These are phyloP conservation scores for Scartelaos histophorus DNA, from an alignment of 2,113 vertebrate genomes.

Conservation along the genomic window DNA sequence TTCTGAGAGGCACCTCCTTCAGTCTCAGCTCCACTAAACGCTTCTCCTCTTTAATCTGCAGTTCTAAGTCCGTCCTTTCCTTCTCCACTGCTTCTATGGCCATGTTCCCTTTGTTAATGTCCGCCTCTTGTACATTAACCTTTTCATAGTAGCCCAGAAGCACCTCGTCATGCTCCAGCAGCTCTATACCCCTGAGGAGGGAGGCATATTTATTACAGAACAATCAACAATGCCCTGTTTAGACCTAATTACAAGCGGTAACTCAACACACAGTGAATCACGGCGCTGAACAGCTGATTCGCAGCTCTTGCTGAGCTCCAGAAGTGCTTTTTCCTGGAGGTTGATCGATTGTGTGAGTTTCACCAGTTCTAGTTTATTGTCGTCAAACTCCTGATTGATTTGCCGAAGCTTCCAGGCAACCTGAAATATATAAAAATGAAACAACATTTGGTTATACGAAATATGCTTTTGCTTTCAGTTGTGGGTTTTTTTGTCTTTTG, in stretches of 20 bases:
- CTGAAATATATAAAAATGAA: conserved; percentile 34
- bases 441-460: neutral
- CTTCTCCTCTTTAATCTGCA: conserved; percentile 79
- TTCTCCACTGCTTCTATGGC: conserved; percentile 82
- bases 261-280: conserved; percentile 76
- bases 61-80: conserved; percentile 79
- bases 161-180: conserved; percentile 88
- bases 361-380: conserved; percentile 72
- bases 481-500: neutral
- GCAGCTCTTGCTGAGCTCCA: conserved; percentile 74
- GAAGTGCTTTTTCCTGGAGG: conserved; percentile 74
- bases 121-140: conserved; percentile 80
- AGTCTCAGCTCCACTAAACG: conserved; percentile 74
- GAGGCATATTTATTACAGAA: conserved; percentile 7
- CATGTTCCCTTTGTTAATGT: conserved; percentile 75
- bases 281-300: conserved; percentile 75
- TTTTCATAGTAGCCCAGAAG: conserved; percentile 83
- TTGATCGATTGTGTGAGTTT: conserved; percentile 76
- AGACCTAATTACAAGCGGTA: neutral
- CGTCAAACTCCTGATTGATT: conserved; percentile 78
- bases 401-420: conserved; percentile 62
- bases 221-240: neutral
- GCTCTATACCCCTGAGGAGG: conserved; percentile 79
- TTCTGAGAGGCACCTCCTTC: conserved; percentile 73
- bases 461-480: neutral